Conservation (phyloP, 2,113 vertebrate species). For the Malurus melanocephalus region DNA sequence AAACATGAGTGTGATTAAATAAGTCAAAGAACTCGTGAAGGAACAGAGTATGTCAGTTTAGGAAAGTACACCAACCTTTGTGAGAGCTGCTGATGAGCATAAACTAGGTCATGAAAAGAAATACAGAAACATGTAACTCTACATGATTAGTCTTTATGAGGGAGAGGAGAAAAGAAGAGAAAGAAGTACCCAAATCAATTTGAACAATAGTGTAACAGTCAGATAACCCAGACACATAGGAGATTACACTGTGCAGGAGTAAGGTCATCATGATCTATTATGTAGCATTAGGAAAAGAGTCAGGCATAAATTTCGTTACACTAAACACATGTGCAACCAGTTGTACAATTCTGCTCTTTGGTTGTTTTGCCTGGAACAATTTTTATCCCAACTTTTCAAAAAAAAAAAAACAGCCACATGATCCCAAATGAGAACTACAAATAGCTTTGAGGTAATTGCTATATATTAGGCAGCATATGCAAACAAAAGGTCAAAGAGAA, state of each 20-base stretch:
- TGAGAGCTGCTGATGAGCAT: neutral
- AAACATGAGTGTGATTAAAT: neutral
- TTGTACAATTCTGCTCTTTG: neutral
- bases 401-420: neutral
- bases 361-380: neutral
- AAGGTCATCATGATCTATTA: neutral
- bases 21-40: neutral
- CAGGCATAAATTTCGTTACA: neutral
- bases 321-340: neutral
- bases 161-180: neutral
- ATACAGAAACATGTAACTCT: neutral
- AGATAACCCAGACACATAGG: neutral
- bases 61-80: neutral
- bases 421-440: slow-evolving; percentile 1
- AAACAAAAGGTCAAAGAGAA: slow-evolving; percentile 40
- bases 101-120: neutral
- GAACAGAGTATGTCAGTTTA: neutral
- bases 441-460: slow-evolving; percentile 10
- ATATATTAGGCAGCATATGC: neutral
- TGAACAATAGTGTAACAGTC: neutral
- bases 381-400: neutral
- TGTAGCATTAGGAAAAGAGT: neutral
- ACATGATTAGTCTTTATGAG: neutral
- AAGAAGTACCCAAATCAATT: neutral
- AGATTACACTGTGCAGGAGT: neutral